These are phyloP conservation scores for Cossypha dichroa DNA, from an alignment of 2,797 vertebrate species.

Conservation along the genomic window DNA sequence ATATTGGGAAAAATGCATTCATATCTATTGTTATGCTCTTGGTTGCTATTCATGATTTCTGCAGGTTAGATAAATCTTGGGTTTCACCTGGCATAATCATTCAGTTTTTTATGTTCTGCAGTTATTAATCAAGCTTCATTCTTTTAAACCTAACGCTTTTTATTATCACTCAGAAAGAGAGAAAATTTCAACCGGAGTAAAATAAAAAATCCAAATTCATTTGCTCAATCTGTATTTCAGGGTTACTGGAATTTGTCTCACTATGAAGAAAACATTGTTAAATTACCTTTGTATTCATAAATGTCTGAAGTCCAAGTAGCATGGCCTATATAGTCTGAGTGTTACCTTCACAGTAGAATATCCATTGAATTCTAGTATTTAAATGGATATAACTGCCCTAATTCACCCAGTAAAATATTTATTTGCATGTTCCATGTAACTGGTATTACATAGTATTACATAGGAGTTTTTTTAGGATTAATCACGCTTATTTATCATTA, in stretches of 20 bases:
- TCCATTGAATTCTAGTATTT: not conserved
- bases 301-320: not conserved
- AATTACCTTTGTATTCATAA: not conserved
- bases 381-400: not conserved
- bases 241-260: not conserved
- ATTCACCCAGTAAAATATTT: not conserved
- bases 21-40: not conserved
- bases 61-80: not conserved
- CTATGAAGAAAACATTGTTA: not conserved
- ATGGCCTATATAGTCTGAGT: not conserved
- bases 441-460: not conserved
- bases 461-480: not conserved
- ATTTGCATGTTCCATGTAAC: not conserved
- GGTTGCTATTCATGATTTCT: not conserved
- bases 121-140: slow-evolving; percentile 32
- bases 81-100: not conserved
- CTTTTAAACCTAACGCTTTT: slow-evolving; percentile 18
- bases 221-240: not conserved
- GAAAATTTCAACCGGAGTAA: not conserved
- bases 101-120: not conserved
- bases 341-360: not conserved
- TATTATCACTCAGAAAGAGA: slow-evolving; percentile 22
- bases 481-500: not conserved
- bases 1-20: not conserved
- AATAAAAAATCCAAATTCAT: not conserved